Percentiles rank a stretch among this genome's conserved stretches.
Conservation (phyloP, 2,113 vertebrate species). For the Bufo gargarizans region DNA sequence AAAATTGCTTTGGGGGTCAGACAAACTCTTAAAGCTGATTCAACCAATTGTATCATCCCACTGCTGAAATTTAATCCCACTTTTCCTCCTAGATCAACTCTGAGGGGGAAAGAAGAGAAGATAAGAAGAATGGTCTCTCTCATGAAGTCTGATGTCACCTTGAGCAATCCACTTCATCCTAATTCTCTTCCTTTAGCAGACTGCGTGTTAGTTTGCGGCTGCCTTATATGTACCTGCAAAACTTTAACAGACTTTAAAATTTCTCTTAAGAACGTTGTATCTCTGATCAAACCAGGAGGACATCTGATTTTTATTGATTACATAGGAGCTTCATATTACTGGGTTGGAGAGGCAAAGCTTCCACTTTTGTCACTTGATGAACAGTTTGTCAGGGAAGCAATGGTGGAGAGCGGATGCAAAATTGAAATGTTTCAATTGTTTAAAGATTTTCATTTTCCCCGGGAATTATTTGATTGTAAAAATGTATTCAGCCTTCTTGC, state of each 20-base stretch:
- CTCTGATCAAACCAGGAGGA: slow-evolving; percentile 60
- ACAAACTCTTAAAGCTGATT: too few species aligned
- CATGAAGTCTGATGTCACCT: slow-evolving; percentile 60
- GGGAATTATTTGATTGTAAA: slow-evolving; percentile 24
- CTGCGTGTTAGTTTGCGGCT: slow-evolving; percentile 60
- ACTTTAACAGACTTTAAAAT: slow-evolving; percentile 42
- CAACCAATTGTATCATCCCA: too few species aligned
- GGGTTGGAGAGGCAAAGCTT: slow-evolving; percentile 53
- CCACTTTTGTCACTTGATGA: slow-evolving; percentile 57
- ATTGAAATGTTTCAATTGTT: slow-evolving; percentile 14
- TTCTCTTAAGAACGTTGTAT: slow-evolving; percentile 52
- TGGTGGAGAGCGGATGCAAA: slow-evolving; percentile 32
- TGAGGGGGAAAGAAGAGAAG: slow-evolving; percentile 6
- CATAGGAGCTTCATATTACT: slow-evolving; percentile 62
- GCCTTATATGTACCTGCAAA: slow-evolving; percentile 62
- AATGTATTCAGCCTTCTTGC: slow-evolving; percentile 34
- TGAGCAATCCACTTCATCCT: slow-evolving; percentile 60
- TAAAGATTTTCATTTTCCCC: not conserved
- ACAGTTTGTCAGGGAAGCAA: slow-evolving; percentile 24
- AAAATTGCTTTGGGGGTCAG: too few species aligned
- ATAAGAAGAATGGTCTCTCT: slow-evolving; percentile 54
- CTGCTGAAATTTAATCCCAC: too few species aligned
- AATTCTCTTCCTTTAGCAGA: slow-evolving; percentile 49
- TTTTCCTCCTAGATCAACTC: too few species aligned
- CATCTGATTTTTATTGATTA: slow-evolving; percentile 55